Evolutionary conservation across 2,888 invertebrate species (phyloP).

Genomic region (Cryptus armator): DNA sequence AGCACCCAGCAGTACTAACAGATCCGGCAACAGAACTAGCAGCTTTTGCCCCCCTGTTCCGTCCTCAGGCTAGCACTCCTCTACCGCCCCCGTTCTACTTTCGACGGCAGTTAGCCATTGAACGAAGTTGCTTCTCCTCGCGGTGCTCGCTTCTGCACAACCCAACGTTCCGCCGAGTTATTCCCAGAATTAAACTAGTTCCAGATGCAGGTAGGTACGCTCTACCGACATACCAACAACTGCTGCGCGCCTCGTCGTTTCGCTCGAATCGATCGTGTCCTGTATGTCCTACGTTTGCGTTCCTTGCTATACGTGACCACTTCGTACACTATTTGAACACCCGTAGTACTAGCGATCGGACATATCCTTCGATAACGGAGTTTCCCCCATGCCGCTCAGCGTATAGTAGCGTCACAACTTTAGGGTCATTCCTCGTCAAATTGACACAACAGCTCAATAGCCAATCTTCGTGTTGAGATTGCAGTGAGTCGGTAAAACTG

Average conservation of each 20-base stretch:
- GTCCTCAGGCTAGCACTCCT: conserved; percentile 12
- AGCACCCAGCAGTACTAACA: conserved; percentile 37
- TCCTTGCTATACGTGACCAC: not conserved
- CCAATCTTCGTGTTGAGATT: too few species aligned
- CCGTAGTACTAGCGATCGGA: conserved; percentile 13
- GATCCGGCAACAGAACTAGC: conserved; percentile 38
- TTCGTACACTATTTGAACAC: not conserved
- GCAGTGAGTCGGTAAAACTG: too few species aligned
- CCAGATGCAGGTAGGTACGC: conserved; percentile 22
- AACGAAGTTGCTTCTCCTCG: conserved; percentile 59
- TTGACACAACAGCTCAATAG: not conserved
- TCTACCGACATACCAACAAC: conserved; percentile 20
- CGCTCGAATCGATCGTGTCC: conserved; percentile 28
- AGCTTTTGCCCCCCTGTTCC: conserved; percentile 7
- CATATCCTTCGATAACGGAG: not conserved
- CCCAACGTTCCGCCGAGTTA: conserved; percentile 53
- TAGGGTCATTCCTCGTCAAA: not conserved
- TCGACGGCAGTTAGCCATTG: conserved; percentile 57
- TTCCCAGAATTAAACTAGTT: conserved; percentile 62
- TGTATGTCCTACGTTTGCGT: conserved; percentile 8
- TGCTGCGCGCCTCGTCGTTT: conserved; percentile 23
- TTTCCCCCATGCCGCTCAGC: not conserved
- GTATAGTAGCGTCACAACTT: not conserved
- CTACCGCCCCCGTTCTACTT: conserved; percentile 47
- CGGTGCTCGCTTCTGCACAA: conserved; percentile 34